Percentiles rank a stretch among this genome's conserved stretches.
These are phyloP conservation scores for Pedicia rivosa DNA, from an alignment of 2,888 invertebrate species.

Conservation along the genomic window DNA sequence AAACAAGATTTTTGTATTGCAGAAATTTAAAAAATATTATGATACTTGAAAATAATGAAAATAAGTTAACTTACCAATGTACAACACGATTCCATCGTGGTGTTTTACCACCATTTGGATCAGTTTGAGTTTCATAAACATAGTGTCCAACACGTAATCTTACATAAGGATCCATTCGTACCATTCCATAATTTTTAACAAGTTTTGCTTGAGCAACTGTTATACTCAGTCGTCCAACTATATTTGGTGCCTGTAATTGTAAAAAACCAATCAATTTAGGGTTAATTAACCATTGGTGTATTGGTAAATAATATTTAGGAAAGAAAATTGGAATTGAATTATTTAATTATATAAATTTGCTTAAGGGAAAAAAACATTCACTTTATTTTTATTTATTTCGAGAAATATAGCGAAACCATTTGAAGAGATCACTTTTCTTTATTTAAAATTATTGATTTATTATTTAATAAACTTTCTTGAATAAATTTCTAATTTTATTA, in stretches of 20 bases:
- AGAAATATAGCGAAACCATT: too few species aligned
- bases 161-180: slow-evolving; percentile 93
- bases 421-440: too few species aligned
- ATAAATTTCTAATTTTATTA: background rate
- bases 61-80: slow-evolving; percentile 29
- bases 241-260: slow-evolving; percentile 17
- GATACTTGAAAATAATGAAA: background rate
- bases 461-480: background rate
- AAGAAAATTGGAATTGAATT: too few species aligned
- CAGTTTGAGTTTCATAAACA: slow-evolving; percentile 91
- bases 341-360: too few species aligned
- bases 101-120: slow-evolving; percentile 85
- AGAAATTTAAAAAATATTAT: too few species aligned
- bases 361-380: too few species aligned
- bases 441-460: background rate
- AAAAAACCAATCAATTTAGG: too few species aligned
- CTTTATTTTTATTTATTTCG: too few species aligned
- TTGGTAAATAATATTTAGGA: too few species aligned
- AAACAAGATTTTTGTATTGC: slow-evolving; percentile 39
- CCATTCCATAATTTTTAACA: slow-evolving; percentile 86
- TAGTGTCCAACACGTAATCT: slow-evolving; percentile 83
- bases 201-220: slow-evolving; percentile 83
- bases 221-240: slow-evolving; percentile 56
- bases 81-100: slow-evolving; percentile 94
- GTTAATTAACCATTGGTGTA: too few species aligned